phyloP scores from a whole-genome alignment of 2,888 invertebrate species.

The Thymelicus acteon region DNA sequence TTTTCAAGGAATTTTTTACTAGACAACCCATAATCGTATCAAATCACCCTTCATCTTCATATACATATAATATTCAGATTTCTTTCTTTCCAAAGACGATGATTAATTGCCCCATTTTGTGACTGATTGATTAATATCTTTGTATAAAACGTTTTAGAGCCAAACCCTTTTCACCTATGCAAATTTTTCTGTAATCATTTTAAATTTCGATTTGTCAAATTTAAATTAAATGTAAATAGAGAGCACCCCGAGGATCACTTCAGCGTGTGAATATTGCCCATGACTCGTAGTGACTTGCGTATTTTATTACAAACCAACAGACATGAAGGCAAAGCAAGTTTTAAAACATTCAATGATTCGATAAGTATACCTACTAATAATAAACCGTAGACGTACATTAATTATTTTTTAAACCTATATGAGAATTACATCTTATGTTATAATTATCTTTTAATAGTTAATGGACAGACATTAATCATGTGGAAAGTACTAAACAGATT shows the following conservation, averaged over 20 bases:
- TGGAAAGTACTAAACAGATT: too few relatives aligned
- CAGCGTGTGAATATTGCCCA: constrained; percentile 64
- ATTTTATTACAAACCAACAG: not conserved
- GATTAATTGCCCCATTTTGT: constrained; percentile 74
- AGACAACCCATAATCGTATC: not conserved
- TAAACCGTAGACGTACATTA: too few relatives aligned
- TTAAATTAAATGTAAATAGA: constrained; percentile 62
- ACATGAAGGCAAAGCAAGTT: not conserved
- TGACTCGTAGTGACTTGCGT: not conserved
- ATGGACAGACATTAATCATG: too few relatives aligned
- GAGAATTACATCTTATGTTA: too few relatives aligned
- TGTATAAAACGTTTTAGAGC: constrained; percentile 50
- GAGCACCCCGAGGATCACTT: constrained; percentile 45
- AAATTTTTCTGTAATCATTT: constrained; percentile 62
- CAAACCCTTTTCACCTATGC: constrained; percentile 58
- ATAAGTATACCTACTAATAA: too few relatives aligned
- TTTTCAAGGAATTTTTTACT: not conserved
- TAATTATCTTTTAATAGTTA: too few relatives aligned
- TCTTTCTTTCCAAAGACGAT: constrained; percentile 55
- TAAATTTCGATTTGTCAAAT: constrained; percentile 74
- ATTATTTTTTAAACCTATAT: too few relatives aligned
- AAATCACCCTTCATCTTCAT: not conserved
- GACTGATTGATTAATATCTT: constrained; percentile 70
- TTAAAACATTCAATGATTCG: not conserved
- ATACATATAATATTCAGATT: not conserved